Evolutionary conservation across 2,888 invertebrate species (phyloP).

Genomic region (Ferdinandea cuprea): DNA sequence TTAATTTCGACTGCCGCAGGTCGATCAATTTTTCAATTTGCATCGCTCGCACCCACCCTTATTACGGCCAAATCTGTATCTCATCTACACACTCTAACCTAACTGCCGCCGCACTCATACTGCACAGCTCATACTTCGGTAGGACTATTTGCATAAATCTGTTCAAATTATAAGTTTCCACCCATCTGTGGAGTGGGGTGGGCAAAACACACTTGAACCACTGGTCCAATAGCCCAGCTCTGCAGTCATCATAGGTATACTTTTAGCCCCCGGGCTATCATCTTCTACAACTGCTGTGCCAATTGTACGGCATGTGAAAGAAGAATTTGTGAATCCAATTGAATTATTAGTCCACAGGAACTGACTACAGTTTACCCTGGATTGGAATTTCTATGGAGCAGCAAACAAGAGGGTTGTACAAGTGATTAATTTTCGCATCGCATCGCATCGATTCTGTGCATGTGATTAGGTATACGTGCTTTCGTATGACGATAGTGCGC

Average conservation of each 20-base stretch:
- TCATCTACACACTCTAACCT: slow-evolving; percentile 40
- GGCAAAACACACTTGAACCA: slow-evolving; percentile 54
- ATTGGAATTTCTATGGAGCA: slow-evolving; percentile 46
- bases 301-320: slow-evolving; percentile 22
- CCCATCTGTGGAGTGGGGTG: slow-evolving; percentile 54
- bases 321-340: slow-evolving; percentile 68
- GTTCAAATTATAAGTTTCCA: slow-evolving; percentile 73
- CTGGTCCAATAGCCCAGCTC: slow-evolving; percentile 30
- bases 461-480: too few species aligned
- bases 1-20: slow-evolving; percentile 50
- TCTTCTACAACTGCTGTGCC: slow-evolving; percentile 31
- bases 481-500: slow-evolving; percentile 37
- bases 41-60: slow-evolving; percentile 49
- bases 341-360: slow-evolving; percentile 66
- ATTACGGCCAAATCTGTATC: slow-evolving; percentile 70
- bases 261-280: slow-evolving; percentile 49
- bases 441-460: slow-evolving; percentile 26
- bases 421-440: slow-evolving; percentile 66
- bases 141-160: slow-evolving; percentile 74
- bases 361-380: slow-evolving; percentile 23
- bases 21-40: slow-evolving; percentile 68
- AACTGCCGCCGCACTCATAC: slow-evolving; percentile 34
- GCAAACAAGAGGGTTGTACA: slow-evolving; percentile 57
- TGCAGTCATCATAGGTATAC: slow-evolving; percentile 5
- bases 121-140: slow-evolving; percentile 52